Evolutionary conservation across 2,113 vertebrate species (phyloP).

Genomic region (Gracilinanus agilis): DNA sequence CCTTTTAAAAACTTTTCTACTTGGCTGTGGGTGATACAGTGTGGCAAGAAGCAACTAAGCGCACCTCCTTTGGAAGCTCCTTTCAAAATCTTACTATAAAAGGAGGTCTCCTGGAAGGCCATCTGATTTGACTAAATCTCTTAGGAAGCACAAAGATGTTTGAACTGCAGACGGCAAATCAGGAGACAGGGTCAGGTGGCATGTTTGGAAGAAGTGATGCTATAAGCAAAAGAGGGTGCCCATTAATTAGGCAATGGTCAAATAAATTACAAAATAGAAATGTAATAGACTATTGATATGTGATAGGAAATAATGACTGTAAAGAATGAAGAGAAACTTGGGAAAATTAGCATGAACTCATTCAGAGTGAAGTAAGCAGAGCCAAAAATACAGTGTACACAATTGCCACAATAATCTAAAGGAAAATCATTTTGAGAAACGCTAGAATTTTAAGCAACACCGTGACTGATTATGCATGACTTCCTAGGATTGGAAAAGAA

Average conservation of each 20-base stretch:
- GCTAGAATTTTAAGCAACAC: neutral
- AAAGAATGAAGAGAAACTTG: neutral
- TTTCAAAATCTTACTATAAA: neutral
- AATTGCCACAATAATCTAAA: slow-evolving; percentile 2
- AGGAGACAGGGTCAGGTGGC: neutral
- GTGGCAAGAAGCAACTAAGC: neutral
- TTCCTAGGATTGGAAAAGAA: neutral
- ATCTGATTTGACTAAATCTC: neutral
- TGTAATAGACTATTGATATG: neutral
- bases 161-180: neutral
- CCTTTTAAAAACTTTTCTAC: neutral
- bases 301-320: neutral
- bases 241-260: neutral
- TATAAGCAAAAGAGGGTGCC: neutral
- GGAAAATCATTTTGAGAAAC: neutral
- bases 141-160: neutral
- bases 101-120: neutral
- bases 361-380: neutral
- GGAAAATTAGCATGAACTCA: neutral
- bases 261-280: neutral
- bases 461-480: neutral
- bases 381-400: neutral
- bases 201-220: neutral
- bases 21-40: neutral
- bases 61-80: neutral